A percentile compares a stretch with the other conserved stretches of the same genome.
phyloP scores from a whole-genome alignment of 2,113 vertebrate species.

The Prochilodus magdalenae region DNA sequence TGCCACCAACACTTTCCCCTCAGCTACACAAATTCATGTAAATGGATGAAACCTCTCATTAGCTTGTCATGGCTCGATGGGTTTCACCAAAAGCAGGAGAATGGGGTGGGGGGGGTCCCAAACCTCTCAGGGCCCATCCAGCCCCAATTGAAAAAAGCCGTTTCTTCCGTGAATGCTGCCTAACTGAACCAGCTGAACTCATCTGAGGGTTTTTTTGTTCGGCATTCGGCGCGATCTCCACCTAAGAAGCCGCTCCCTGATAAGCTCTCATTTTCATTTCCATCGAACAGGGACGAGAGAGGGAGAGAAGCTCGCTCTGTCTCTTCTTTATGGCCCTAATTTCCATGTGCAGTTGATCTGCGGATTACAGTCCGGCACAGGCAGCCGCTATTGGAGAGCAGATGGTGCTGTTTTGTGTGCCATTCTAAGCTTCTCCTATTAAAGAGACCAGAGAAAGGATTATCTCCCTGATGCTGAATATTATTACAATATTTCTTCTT shows the following conservation, averaged over 20 bases:
- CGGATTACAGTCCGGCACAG: conserved; percentile 57
- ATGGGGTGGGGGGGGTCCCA: neutral
- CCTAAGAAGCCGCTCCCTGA: conserved; percentile 41
- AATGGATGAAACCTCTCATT: conserved; percentile 35
- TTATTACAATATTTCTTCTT: conserved; percentile 49
- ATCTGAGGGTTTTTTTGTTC: conserved; percentile 7
- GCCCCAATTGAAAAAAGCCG: conserved; percentile 38
- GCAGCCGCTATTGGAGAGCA: conserved; percentile 51
- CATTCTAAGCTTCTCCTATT: conserved; percentile 56
- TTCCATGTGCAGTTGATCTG: conserved; percentile 60
- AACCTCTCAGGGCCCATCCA: conserved; percentile 16
- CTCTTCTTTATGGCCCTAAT: conserved; percentile 53
- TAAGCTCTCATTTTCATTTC: conserved; percentile 58
- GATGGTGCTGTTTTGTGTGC: conserved; percentile 61
- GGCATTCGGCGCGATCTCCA: conserved; percentile 40
- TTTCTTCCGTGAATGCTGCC: conserved; percentile 9
- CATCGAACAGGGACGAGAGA: conserved; percentile 44
- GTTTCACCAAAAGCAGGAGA: neutral
- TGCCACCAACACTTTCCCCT: conserved; percentile 24
- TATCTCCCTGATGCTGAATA: conserved; percentile 56
- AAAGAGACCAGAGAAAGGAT: conserved; percentile 62
- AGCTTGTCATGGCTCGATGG: conserved; percentile 16
- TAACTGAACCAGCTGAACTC: conserved; percentile 46
- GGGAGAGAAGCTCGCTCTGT: conserved; percentile 40
- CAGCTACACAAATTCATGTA: conserved; percentile 23